These are phyloP conservation scores for Pygocentrus nattereri DNA, from an alignment of 2,797 vertebrate species.

Conservation along the genomic window DNA sequence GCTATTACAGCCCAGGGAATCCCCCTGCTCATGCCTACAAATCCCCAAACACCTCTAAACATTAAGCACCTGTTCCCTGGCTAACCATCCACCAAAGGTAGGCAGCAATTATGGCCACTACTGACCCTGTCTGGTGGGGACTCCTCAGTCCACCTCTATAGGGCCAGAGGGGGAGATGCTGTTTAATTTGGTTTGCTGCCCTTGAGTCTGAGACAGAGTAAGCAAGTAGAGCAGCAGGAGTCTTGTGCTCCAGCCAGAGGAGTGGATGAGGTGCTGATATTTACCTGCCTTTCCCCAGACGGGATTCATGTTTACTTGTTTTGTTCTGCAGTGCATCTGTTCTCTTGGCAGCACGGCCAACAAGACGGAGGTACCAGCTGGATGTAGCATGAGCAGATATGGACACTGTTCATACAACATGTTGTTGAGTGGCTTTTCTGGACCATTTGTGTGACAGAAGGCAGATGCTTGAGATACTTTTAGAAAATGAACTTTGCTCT, in stretches of 20 bases:
- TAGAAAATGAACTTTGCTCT: neutral
- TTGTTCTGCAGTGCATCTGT: constrained; percentile 30
- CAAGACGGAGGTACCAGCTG: constrained; percentile 14
- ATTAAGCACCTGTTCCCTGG: constrained; percentile 71
- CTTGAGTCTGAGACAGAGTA: constrained; percentile 11
- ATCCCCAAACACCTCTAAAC: constrained; percentile 62
- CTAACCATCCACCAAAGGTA: constrained; percentile 55
- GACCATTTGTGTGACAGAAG: neutral
- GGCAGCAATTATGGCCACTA: constrained; percentile 57
- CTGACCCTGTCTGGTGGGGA: constrained; percentile 41
- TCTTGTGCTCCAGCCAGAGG: neutral
- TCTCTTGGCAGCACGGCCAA: constrained; percentile 15
- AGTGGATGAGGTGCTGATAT: constrained; percentile 23
- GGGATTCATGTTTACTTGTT: constrained; percentile 37
- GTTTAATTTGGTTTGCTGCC: constrained; percentile 44
- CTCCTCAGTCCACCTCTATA: constrained; percentile 31
- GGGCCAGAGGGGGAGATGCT: neutral
- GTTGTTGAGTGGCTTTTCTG: neutral
- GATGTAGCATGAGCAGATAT: constrained; percentile 23
- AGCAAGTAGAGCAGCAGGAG: constrained; percentile 5
- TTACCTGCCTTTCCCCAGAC: constrained; percentile 37
- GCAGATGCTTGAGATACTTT: neutral
- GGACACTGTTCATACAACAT: neutral
- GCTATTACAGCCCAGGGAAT: constrained; percentile 57
- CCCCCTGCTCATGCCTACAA: constrained; percentile 52